phyloP scores from a whole-genome alignment of 2,113 vertebrate genomes.

The Ctenomys sociabilis region DNA sequence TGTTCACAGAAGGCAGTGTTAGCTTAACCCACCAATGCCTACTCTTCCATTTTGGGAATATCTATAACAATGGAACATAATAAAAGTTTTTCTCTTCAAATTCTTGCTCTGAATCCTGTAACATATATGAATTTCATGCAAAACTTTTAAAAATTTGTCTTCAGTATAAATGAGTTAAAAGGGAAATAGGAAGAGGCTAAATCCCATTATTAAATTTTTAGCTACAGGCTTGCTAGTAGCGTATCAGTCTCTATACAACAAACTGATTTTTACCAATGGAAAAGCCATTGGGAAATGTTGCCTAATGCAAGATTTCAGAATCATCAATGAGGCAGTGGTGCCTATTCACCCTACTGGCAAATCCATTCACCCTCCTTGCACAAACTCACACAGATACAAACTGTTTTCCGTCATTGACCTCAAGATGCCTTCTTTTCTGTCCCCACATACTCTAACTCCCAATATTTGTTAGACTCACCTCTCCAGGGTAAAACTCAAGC shows the following conservation, averaged over 20 bases:
- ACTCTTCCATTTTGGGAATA: not conserved
- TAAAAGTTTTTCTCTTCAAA: not conserved
- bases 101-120: not conserved
- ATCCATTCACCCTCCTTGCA: not conserved
- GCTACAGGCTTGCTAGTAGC: not conserved
- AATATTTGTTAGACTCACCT: not conserved
- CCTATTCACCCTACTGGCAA: not conserved
- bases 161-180: not conserved
- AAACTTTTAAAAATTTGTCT: not conserved
- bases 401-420: not conserved
- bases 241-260: not conserved
- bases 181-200: not conserved
- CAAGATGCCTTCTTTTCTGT: not conserved
- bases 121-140: not conserved
- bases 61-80: not conserved
- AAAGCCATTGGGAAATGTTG: not conserved
- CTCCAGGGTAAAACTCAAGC: not conserved
- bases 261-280: not conserved
- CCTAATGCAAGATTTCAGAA: not conserved
- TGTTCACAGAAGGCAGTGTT: not conserved
- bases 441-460: not conserved
- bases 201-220: not conserved
- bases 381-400: not conserved
- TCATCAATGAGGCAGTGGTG: not conserved
- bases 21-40: not conserved